These are phyloP conservation scores for Sylvicapra grimmia DNA, from an alignment of 2,113 vertebrate genomes.

Conservation along the genomic window DNA sequence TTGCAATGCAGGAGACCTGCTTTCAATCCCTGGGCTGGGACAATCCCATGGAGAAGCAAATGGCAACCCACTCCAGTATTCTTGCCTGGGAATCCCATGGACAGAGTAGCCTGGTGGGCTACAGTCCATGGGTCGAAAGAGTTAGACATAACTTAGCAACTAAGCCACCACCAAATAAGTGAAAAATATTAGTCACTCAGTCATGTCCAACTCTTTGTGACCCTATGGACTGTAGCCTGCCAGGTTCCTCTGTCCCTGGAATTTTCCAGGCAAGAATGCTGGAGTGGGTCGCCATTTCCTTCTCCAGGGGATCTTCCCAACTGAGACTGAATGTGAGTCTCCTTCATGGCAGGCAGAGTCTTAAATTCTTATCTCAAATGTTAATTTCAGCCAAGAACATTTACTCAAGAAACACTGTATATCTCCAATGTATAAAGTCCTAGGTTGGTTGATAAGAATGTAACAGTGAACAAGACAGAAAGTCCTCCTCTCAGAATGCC, in stretches of 20 bases:
- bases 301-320: neutral
- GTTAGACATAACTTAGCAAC: neutral
- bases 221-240: neutral
- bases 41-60: neutral
- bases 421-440: neutral
- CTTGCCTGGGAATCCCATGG: neutral
- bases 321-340: neutral
- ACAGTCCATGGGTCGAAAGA: neutral
- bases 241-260: neutral
- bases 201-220: neutral
- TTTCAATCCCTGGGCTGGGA: neutral
- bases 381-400: neutral
- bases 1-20: neutral
- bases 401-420: neutral
- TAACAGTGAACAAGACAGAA: neutral
- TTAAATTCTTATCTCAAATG: neutral
- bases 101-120: neutral
- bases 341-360: neutral
- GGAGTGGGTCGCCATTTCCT: neutral
- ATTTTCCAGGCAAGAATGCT: neutral
- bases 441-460: neutral
- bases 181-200: neutral
- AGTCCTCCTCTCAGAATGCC: neutral
- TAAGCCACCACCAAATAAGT: neutral
- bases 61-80: neutral